Base-by-base conservation (phyloP, 2,888 invertebrate genomes). In the Rambutsinella grinnellia region DNA sequence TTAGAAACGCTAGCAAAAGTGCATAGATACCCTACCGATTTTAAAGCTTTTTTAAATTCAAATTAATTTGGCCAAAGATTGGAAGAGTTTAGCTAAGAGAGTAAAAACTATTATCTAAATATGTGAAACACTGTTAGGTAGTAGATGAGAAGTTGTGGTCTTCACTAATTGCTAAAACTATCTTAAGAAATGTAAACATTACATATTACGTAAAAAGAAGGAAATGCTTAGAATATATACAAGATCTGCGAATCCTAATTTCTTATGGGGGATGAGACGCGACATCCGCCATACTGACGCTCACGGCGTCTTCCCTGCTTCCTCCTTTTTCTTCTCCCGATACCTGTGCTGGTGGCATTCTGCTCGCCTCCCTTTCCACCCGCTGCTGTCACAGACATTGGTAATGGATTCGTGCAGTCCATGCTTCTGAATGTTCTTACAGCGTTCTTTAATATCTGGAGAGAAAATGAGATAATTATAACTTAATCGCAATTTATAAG, bases 331-430 rank as follows among this genome's bases (percentile, higher is more conserved):
- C 82, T 51, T 8, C 80, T 66, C 5, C 69, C 68, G 17, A 51
- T 58, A 26, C 61, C 76, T 3, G 62, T 24, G 23, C 13, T 46
- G 44, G 76, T 67, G 53, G 69, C 69, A 19, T 60, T 72, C 8
- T 54, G 62, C n/a, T 61, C 74, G 27, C 58, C 62, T 24, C 66
- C 62, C 21, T 77, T 77, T 8, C 78, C 82, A 27, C 82, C 82
- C 1, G 76, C 76, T 47, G 84, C 84, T 46, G 81, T 80, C 0
- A 84, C 84, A 26, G 83, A 83, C 83, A 84, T 83, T 1, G 83
- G 84, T 13, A 84, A 68, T 21, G 87, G 87, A 80, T 87, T 86
- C 0, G 87, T 85, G 81, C 87, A 87, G 82, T 87, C 86, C 77
- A 87, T 84, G 36, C 72, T 72, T 75, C 86, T 85, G 81, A 87